Conservation (phyloP, 2,797 vertebrate species). For the Crax fasciolata region DNA sequence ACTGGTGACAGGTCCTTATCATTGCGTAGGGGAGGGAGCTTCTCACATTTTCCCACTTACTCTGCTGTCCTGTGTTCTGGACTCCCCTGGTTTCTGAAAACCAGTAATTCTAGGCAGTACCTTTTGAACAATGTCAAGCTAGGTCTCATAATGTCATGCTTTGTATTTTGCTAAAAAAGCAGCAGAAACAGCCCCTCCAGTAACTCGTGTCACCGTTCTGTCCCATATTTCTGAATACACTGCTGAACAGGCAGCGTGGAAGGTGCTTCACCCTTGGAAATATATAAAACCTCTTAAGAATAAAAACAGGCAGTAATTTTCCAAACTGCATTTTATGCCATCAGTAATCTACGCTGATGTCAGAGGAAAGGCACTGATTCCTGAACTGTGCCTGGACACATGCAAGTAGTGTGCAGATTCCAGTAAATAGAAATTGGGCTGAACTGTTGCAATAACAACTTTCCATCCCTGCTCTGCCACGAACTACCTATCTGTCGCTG, state of each 20-base stretch:
- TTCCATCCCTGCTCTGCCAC: constrained; percentile 9
- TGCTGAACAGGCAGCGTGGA: not conserved
- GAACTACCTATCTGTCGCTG: not conserved
- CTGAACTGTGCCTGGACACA: not conserved
- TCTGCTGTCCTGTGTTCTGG: not conserved
- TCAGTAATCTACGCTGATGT: not conserved
- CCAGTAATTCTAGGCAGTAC: not conserved
- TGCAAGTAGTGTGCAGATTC: not conserved
- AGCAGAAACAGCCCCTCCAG: not conserved
- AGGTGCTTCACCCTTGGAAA: not conserved
- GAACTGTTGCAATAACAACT: not conserved
- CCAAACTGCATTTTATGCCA: not conserved
- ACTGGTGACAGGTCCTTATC: not conserved
- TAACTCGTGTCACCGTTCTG: not conserved
- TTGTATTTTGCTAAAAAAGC: not conserved
- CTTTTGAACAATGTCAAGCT: not conserved
- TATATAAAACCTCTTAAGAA: not conserved
- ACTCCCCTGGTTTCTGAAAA: not conserved
- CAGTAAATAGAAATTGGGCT: constrained; percentile 10
- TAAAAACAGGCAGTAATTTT: not conserved
- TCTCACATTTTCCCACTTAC: not conserved
- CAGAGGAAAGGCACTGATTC: constrained; percentile 9
- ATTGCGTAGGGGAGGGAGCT: not conserved
- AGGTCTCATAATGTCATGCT: not conserved
- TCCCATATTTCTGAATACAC: rapidly evolving